Evolutionary conservation across 2,113 vertebrate genomes (phyloP).

Genomic region (Salvelinus sp.): DNA sequence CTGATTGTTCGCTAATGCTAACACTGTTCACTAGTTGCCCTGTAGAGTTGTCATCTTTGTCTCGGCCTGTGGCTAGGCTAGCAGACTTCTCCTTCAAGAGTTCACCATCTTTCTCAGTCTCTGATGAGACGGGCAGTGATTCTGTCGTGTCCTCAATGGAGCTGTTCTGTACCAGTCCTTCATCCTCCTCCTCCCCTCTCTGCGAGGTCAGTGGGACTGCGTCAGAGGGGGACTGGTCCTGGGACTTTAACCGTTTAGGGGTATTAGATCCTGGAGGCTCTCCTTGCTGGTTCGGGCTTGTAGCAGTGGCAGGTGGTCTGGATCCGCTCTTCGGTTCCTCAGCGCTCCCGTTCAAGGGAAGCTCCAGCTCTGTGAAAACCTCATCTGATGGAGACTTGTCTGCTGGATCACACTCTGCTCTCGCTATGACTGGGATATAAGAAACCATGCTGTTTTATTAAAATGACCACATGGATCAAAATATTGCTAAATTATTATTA

Average conservation of each 20-base stretch:
- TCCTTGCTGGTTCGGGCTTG: conserved; percentile 32
- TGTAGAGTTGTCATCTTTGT: conserved; percentile 45
- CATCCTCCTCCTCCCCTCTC: conserved; percentile 62
- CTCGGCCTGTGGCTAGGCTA: conserved; percentile 20
- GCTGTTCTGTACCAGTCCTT: conserved; percentile 57
- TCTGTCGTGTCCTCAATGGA: conserved; percentile 57
- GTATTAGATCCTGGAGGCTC: conserved; percentile 20
- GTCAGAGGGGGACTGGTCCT: neutral
- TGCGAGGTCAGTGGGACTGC: neutral
- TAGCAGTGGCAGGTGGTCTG: conserved; percentile 4
- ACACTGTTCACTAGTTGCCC: conserved; percentile 38
- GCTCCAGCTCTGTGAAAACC: conserved; percentile 77
- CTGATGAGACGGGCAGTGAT: conserved; percentile 30
- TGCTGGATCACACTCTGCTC: conserved; percentile 42
- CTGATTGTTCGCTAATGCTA: conserved; percentile 2
- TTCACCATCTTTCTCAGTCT: conserved; percentile 35
- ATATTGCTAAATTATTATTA: too few relatives aligned
- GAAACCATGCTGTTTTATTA: neutral
- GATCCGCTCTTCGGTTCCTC: conserved; percentile 42
- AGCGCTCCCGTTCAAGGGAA: conserved; percentile 34
- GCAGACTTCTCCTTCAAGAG: conserved; percentile 8
- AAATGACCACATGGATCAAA: neutral
- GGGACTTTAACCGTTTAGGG: neutral
- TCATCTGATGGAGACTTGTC: conserved; percentile 75
- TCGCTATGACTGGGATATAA: conserved; percentile 18